Evolutionary conservation across 1,140 invertebrate genomes (phyloP), one percentile per base, ranked within the genome.

Genomic region (Drosophila sucinea): DNA sequence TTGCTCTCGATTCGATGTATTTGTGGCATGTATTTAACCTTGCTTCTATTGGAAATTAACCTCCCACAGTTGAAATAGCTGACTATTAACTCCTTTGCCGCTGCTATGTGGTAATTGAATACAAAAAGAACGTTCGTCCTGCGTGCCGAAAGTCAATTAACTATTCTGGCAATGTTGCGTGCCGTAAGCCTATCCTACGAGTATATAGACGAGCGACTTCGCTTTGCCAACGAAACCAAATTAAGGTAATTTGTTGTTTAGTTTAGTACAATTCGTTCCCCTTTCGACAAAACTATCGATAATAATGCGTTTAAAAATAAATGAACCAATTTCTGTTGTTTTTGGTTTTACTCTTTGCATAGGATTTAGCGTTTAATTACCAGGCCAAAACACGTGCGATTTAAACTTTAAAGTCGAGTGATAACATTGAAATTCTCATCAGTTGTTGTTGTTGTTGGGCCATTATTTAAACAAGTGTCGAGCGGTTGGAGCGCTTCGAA

Each of bases 21-120:
- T 76, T 58, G 54, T 63, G 51, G 66, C 65, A 11, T 38, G 10
- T 60, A 64, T 77, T 77, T 77, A 77, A 71, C 67, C 56, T 67
- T 5, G 33, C 8, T 51, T 51, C 6, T 51, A 69, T 81, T 72
- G 60, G 60, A 78, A 89, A 73, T 81, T 69, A 89, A 63, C 69
- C 65, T 60, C 60, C 65, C 33, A 54, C 41, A 76, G 70, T 57
- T 78, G 63, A 77, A 89, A 74, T 51, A 69, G 81, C 80, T 81
- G 69, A 68, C 85, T 82, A 89, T 89, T 87, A 84, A 51, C 44
- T 51, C 44, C 44, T 51, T 51, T 25, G 70, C 79, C 38, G 73
- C 64, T 60, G 73, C 17, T n/a, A 79, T 64, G 60, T 72, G 80
- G 80, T 89, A 89, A 89, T 89, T 89, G 85, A 89, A 89, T 89